Evolutionary conservation across 2,113 vertebrate genomes (phyloP).

Genomic region (Sigmodon hispidus): DNA sequence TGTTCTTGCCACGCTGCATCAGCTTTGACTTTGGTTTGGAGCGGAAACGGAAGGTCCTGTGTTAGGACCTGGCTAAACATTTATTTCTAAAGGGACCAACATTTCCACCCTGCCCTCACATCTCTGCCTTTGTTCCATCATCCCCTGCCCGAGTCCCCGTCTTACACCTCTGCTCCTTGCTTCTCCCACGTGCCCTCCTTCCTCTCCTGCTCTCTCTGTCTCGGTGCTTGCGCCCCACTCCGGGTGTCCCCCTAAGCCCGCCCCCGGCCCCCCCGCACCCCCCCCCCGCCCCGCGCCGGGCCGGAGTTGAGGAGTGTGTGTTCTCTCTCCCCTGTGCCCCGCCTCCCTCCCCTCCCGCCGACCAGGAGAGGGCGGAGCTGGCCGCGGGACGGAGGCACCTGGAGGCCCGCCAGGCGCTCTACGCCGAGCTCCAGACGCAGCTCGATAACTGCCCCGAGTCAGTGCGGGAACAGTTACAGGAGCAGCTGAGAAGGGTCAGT

Average conservation of each 20-base stretch:
- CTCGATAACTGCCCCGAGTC: constrained; percentile 98
- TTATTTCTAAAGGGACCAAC: constrained; percentile 53
- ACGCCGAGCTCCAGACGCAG: constrained; percentile 95
- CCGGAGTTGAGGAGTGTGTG: constrained; percentile 90
- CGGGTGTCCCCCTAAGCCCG: neutral
- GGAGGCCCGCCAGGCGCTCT: constrained; percentile 92
- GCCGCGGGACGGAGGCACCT: constrained; percentile 94
- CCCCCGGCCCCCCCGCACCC: constrained; percentile 1
- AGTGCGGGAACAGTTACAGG: constrained; percentile 95
- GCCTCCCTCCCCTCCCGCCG: constrained; percentile 78
- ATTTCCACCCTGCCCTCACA: constrained; percentile 41
- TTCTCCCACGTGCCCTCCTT: neutral
- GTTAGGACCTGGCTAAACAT: neutral
- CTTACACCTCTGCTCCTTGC: neutral
- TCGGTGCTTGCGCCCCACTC: neutral
- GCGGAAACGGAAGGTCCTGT: constrained; percentile 41
- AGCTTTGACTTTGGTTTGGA: constrained; percentile 4
- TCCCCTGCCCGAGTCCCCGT: neutral
- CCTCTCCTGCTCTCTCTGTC: neutral
- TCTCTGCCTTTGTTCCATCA: neutral
- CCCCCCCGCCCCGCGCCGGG: constrained; percentile 81
- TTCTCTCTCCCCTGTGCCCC: constrained; percentile 81
- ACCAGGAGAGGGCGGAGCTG: constrained; percentile 97
- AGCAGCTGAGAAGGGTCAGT: constrained; percentile 98
- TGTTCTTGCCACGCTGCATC: neutral